A percentile compares a stretch with the other conserved stretches of the same genome.
These are phyloP conservation scores for Drosophila tani DNA, from an alignment of 1,140 invertebrate genomes.

Conservation along the genomic window DNA sequence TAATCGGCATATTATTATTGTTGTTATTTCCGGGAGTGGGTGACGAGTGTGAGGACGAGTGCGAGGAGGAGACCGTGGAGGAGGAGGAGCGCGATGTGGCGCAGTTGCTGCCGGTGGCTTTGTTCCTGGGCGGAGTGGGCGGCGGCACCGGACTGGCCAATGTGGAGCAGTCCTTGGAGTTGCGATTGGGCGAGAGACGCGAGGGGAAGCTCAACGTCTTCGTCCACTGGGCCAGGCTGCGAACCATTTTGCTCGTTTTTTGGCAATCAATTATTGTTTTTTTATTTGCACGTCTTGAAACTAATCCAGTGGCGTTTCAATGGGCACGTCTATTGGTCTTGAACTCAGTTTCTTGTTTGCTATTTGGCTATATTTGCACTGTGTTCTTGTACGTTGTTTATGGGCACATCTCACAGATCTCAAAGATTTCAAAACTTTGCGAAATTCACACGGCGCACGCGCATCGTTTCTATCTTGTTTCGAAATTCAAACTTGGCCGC, in stretches of 20 bases:
- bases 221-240: slow-evolving; percentile 93
- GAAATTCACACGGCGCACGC: slow-evolving; percentile 73
- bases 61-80: slow-evolving; percentile 85
- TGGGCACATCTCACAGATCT: slow-evolving; percentile 53
- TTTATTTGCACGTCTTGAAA: slow-evolving; percentile 50
- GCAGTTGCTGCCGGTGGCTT: slow-evolving; percentile 72
- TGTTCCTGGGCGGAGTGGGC: slow-evolving; percentile 86
- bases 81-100: slow-evolving; percentile 85
- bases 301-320: slow-evolving; percentile 73
- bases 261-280: slow-evolving; percentile 9
- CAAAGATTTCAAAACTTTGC: slow-evolving; percentile 64
- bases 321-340: slow-evolving; percentile 20
- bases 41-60: slow-evolving; percentile 71
- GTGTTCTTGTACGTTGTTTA: slow-evolving; percentile 42
- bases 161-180: slow-evolving; percentile 89
- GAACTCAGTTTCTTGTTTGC: slow-evolving; percentile 10
- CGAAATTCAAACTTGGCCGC: slow-evolving; percentile 21
- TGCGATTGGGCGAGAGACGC: slow-evolving; percentile 91
- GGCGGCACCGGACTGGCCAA: slow-evolving; percentile 85
- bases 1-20: slow-evolving; percentile 86
- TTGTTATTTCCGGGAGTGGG: slow-evolving; percentile 84
- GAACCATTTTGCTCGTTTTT: slow-evolving; percentile 88
- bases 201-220: slow-evolving; percentile 94
- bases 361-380: slow-evolving; percentile 13
- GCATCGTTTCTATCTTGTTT: slow-evolving; percentile 42